Base-by-base conservation (phyloP, 2,888 invertebrate species). In the Coleophora deauratella region DNA sequence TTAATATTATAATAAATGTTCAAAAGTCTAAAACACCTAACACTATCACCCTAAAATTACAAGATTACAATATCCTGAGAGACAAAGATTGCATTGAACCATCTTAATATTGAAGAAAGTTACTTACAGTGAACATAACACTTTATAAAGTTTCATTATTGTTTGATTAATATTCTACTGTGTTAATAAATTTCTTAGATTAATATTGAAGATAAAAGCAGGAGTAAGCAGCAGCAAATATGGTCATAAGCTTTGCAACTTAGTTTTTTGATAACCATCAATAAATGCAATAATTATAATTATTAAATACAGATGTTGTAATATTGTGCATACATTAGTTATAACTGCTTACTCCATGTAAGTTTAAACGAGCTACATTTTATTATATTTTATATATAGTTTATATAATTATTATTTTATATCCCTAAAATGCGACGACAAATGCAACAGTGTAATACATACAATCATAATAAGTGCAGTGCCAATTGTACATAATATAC, bases 71-170 rank as follows among this genome's bases (percentile, higher is more conserved):
- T 49, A 69, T 72, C 73, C 71, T 69, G 57, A 57, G 79, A 78
- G 84, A 82, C 78, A 81, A 82, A 81, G 77, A 76, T 84, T 84
- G 84, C 84, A 84, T 82, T 84, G 84, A 84, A 81, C 69, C 82
- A 73, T 72, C 80, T 59, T 52, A 45, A 3, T n/a, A 10, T 48
- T 47, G 58, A 68, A 72, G 72, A 72, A 61, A 50, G 47, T 54
- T 57, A 51, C 57, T 31, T 72, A 72, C 67, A 74, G 72, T 78
- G 76, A 74, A 72, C 66, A 68, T 72, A 71, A 70, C 64, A 68
- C 70, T 70, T 31, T n/a, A 31, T 61, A 57, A 62, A 66, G 62
- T 66, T 69, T 70, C 63, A 63, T 66, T 62, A 58, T 66, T 73
- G 62, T 57, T 66, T 73, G 62, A 62, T 78, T 79, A 72, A 70